Conservation (phyloP, 2,797 vertebrate genomes). For the Vireo griseus region DNA sequence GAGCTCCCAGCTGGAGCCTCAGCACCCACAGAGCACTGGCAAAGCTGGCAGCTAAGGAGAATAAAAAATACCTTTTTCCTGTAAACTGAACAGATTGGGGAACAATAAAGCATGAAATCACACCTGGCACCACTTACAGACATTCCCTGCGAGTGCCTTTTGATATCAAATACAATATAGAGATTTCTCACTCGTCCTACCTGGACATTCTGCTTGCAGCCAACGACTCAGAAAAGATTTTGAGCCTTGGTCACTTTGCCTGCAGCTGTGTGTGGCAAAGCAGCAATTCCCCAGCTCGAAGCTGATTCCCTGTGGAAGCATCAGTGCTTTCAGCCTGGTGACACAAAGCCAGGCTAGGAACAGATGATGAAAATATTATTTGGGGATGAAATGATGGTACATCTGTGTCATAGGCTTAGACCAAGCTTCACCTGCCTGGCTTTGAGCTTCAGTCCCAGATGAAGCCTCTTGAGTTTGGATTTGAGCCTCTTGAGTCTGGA, state of each 20-base stretch:
- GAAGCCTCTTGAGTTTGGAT: neutral
- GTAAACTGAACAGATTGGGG: neutral
- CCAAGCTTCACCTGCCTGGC: neutral
- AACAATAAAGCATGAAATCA: conserved; percentile 26
- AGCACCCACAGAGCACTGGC: neutral
- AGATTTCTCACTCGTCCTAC: neutral
- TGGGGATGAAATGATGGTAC: neutral
- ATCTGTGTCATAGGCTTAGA: neutral
- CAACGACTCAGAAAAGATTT: neutral
- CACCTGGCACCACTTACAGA: neutral
- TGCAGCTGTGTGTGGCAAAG: neutral
- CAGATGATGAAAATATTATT: neutral
- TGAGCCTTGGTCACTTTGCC: neutral
- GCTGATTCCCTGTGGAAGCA: neutral
- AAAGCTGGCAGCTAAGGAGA: neutral
- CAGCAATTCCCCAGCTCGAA: neutral
- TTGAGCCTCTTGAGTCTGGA: neutral
- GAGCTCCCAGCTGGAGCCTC: neutral
- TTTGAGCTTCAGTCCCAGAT: neutral
- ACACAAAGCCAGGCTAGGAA: neutral
- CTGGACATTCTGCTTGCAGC: neutral
- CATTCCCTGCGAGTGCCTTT: neutral
- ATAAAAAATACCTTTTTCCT: neutral
- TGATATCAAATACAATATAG: neutral
- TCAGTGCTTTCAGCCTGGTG: neutral